phyloP scores from a whole-genome alignment of 2,888 invertebrate genomes.

The Ligdia adustata region DNA sequence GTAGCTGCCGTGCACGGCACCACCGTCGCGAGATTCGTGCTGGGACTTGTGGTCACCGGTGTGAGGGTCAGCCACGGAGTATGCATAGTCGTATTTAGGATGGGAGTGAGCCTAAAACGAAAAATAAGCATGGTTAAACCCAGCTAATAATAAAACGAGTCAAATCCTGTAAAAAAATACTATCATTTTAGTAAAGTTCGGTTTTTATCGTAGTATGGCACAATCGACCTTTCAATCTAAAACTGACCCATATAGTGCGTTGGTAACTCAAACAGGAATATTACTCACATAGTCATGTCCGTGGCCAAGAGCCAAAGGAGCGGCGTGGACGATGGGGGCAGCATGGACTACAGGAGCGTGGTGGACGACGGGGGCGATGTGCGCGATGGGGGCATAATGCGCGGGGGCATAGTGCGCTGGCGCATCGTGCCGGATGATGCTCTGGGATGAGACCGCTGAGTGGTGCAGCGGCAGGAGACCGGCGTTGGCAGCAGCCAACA shows the following conservation, averaged over 20 bases:
- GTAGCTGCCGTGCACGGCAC: constrained; percentile 87
- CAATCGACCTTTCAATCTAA: too few species aligned
- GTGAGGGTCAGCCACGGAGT: constrained; percentile 85
- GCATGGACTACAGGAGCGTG: constrained; percentile 62
- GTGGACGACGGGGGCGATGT: constrained; percentile 62
- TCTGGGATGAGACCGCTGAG: constrained; percentile 78
- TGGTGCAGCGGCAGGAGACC: constrained; percentile 79
- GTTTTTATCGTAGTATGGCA: too few species aligned
- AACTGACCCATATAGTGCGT: too few species aligned
- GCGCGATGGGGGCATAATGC: constrained; percentile 58
- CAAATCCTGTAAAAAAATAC: too few species aligned
- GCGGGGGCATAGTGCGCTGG: constrained; percentile 65
- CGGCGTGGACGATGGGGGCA: constrained; percentile 57
- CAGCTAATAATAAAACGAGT: constrained; percentile 15
- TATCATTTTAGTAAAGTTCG: too few species aligned
- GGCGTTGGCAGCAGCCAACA: constrained; percentile 81
- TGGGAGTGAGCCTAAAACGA: constrained; percentile 69
- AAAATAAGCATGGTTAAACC: neutral
- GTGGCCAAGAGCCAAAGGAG: constrained; percentile 57
- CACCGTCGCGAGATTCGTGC: constrained; percentile 85
- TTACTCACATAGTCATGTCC: constrained; percentile 67
- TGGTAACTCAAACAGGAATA: too few species aligned
- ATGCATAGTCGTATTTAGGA: constrained; percentile 85
- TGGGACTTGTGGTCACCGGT: constrained; percentile 86
- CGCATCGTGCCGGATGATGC: constrained; percentile 75